A percentile compares a stretch with the other conserved stretches of the same genome.
These are phyloP conservation scores for Spodoptera frugiperda DNA, from an alignment of 1,140 invertebrate species.

Conservation along the genomic window DNA sequence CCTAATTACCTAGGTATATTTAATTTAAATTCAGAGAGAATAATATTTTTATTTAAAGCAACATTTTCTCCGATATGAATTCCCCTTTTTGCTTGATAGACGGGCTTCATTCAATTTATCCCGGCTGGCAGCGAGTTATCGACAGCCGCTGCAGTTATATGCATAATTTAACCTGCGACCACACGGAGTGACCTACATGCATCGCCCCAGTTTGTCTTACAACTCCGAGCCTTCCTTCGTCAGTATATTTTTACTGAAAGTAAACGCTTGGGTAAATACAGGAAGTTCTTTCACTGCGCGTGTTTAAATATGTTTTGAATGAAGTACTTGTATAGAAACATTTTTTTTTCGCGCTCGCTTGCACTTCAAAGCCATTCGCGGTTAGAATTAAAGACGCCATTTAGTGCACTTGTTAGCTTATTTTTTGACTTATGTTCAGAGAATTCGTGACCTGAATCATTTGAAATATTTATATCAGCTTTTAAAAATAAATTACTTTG, in stretches of 20 bases:
- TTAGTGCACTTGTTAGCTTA: constrained; percentile 5
- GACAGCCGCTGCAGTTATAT: constrained; percentile 39
- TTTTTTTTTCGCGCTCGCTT: constrained; percentile 34
- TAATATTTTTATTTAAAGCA: neutral
- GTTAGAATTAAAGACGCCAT: constrained; percentile 7
- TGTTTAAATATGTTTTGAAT: constrained; percentile 33
- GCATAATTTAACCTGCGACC: constrained; percentile 46
- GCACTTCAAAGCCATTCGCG: constrained; percentile 37
- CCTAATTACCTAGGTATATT: too few species aligned
- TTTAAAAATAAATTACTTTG: neutral
- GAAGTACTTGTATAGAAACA: constrained; percentile 20
- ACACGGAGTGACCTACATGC: constrained; percentile 41
- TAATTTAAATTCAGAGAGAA: too few species aligned
- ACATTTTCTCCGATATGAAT: neutral
- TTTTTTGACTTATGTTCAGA: neutral
- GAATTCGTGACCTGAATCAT: neutral
- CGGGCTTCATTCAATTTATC: constrained; percentile 36
- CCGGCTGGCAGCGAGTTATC: constrained; percentile 15
- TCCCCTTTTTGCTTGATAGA: constrained; percentile 15
- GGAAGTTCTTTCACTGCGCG: constrained; percentile 39
- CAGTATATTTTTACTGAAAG: constrained; percentile 44
- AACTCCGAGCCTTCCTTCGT: constrained; percentile 37
- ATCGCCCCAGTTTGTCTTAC: constrained; percentile 47
- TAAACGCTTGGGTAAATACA: constrained; percentile 44
- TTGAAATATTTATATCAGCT: neutral